Evolutionary conservation across 2,113 vertebrate genomes (phyloP), one percentile per base, ranked within the genome.

Genomic region (Falco punctatus): DNA sequence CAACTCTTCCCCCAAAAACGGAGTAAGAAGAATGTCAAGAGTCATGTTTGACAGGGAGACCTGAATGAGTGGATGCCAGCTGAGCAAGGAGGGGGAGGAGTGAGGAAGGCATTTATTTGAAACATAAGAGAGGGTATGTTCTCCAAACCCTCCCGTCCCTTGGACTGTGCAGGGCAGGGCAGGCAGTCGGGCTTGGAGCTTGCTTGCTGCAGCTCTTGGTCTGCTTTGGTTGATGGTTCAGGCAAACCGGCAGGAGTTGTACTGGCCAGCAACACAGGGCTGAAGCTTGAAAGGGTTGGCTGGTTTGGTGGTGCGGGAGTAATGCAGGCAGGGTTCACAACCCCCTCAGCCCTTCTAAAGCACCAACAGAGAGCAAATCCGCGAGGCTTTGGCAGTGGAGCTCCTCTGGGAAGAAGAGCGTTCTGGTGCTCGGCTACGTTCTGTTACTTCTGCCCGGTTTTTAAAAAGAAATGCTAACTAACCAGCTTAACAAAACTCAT

Each of bases 1-100:
- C 15, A 10, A 66, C 19, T 13, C 19, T 20, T 92, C 38, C 38
- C 33, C 6, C 10, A 5, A 49, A 61, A 85, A 9, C 6, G 2
- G 46, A 26, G 15, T 22, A 64, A 69, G 54, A 13, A 2, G 0
- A 0, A 0, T 9, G 17, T 66, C 55, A 49, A 30, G 61, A 38
- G 24, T 8, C 27, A 10, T 66, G n/a, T 42, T 78, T 16, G 16
- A 4, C 1, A 9, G 35, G 32, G 19, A 44, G 23, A 35, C 35
- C 35, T 87, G 77, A 70, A 70, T 49, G 15, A 57, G 32, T 21
- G 30, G 54, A 26, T 35, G 48, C 46, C 54, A 61, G 15, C 27
- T 20, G n/a, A 52, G 65, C 33, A 58, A 67, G 42, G 42, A 14
- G 14, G 42, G 42, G 42, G 42, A 42, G 42, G 42, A 14, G 42